Evolutionary conservation across 2,113 vertebrate species (phyloP), one percentile per base, ranked within the genome.

Genomic region (Hippocampus abdominalis): DNA sequence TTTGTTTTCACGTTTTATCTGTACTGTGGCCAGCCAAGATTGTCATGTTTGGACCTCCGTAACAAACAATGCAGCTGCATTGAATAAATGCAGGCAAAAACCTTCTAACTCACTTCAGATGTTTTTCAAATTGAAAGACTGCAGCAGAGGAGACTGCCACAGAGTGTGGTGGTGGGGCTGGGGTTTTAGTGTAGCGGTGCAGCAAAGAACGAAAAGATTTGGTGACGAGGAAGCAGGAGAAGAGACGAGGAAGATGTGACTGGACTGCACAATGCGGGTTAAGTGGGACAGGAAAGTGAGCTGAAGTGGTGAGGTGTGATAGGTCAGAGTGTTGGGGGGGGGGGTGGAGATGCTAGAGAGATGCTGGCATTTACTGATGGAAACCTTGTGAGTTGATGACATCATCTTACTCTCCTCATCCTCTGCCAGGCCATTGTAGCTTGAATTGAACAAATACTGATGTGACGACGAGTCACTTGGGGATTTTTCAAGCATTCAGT

Each of bases 311-410:
- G 63, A 66, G 66, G 72, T 64, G 66, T 70, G 60, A 65, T 69
- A 48, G 62, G 72, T 39, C 46, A 60, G 29, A 36, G 44, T 15
- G n/a, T 65, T 48, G 21, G 44, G 32, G 39, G n/a, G 48, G 40
- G 65, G 68, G 16, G 18, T 21, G 21, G 21, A 4, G 51, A 23
- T 23, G 8, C 63, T 59, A 44, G 54, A 54, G 59, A n/a, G n/a
- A n/a, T 49, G 73, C 76, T 88, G 76, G 80, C 76, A 76, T 18
- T 53, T 23, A 2, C 49, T 23, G 54, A 86, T 90, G 83, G 84
- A 89, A 91, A 87, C 70, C 68, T 78, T 84, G 83, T 76, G 63
- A 73, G 73, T 68, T 66, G 67, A 57, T 83, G 81, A 86, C 81
- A 81, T 86, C 82, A 84, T 46, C 69, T 59, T 8, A 25, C 16